Evolutionary conservation across 2,888 invertebrate species (phyloP), one percentile per base, ranked within the genome.

Genomic region (Aricia artaxerxes): DNA sequence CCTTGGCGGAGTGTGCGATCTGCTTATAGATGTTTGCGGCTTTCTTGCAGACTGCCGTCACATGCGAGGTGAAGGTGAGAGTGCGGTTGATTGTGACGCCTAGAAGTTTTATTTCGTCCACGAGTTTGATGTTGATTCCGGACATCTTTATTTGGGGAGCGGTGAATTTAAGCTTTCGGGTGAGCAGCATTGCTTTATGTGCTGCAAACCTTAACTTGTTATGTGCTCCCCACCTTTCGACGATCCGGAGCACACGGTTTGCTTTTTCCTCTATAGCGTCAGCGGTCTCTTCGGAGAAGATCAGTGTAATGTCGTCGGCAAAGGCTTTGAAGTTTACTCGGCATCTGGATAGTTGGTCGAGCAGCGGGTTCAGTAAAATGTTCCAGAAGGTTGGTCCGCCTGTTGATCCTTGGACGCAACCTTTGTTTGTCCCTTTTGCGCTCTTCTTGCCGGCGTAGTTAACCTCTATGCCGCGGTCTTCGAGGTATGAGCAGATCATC

Each of bases 351-450:
- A 57, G 57, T 16, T 57, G 9, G 57, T 72, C 9, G 9, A 82
- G 80, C 3, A 81, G 57, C 0, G 81, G 57, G 75, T 81, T 81
- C 11, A 82, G 75, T 5, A 82, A 24, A 0, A 82, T 4, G 78
- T 82, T 82, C 82, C 81, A 82, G 13, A 83, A 61, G 35, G 73
- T 80, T 0, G 81, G 82, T 24, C 83, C 83, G 1, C 81, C 80
- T 11, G 81, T 82, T 0, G 82, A 83, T 4, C 82, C 82, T 49
- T 82, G 82, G 11, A 82, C 80, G 11, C 83, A 82, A 2, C 83
- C 82, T 64, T 83, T 83, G 1, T 73, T 80, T 0, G 82, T 82
- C 5, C 7, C 60, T 38, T 57, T 81, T 44, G 72, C 61, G 40
- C 31, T 4, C 35, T 24, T 60, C 7, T 69, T 64, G 31, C 82